Evolutionary conservation across 2,888 invertebrate species (phyloP), one percentile per base, ranked within the genome.

Genomic region (Nemapogon koenigi): DNA sequence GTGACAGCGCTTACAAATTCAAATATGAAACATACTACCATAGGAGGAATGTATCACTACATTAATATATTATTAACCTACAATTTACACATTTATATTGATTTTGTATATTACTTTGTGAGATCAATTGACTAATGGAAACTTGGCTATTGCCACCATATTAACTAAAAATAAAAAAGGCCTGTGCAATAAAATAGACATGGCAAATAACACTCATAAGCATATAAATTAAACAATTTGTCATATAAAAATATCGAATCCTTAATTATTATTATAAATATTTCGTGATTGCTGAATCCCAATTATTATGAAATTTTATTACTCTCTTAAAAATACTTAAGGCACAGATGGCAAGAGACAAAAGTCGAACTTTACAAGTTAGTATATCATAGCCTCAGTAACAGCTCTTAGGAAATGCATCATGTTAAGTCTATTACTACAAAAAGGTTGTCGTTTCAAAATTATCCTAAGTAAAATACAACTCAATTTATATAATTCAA

Each of bases 71-170:
- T n/a, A n/a, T n/a, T n/a, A n/a, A n/a, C n/a, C n/a, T n/a, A n/a
- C n/a, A n/a, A n/a, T n/a, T n/a, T n/a, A n/a, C n/a, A n/a, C n/a
- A n/a, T n/a, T n/a, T n/a, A n/a, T n/a, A n/a, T n/a, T n/a, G n/a
- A 22, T 22, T 22, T 22, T 4, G 4, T 22, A 22, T 22, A 22
- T 10, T 22, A 7, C 22, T 22, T 22, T 17, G 11, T 37, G 37
- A 37, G 37, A 37, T 37, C 37, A 37, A 27, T 28, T 25, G 37
- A 37, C 37, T 37, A 37, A 37, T 28, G 27, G 37, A 37, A 28
- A 37, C 26, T 37, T 28, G 37, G 37, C 13, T 11, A 37, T 37
- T 37, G 37, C 37, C 37, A 37, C 37, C 37, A 37, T 37, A 37
- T 28, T 26, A 11, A 16, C 6, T 7, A 22, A 15, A 30, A 33